phyloP scores from a whole-genome alignment of 2,888 invertebrate species.

The Lysandra coridon region DNA sequence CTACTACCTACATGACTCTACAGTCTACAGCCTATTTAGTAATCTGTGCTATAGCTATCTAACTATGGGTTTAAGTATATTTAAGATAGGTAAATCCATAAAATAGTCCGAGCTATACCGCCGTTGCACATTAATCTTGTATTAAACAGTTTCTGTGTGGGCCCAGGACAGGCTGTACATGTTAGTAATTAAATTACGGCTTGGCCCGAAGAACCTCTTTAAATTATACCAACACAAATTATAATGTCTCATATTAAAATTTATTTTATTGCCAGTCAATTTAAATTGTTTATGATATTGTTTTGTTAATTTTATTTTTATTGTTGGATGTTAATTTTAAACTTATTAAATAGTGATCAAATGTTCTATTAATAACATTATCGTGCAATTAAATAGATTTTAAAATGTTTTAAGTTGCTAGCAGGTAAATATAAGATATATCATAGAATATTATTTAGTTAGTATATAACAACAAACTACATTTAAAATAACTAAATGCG shows the following conservation, averaged over 20 bases:
- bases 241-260: slow-evolving; percentile 35
- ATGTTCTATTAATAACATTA: not conserved
- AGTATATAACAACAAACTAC: too few species aligned
- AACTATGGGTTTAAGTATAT: slow-evolving; percentile 47
- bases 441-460: too few species aligned
- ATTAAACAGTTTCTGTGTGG: slow-evolving; percentile 72
- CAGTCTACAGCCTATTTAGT: too few species aligned
- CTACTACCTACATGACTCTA: too few species aligned
- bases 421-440: too few species aligned
- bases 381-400: not conserved
- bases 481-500: too few species aligned
- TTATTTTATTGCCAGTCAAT: slow-evolving; percentile 1
- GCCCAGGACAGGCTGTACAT: slow-evolving; percentile 65
- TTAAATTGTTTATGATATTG: not conserved
- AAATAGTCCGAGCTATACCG: slow-evolving; percentile 40
- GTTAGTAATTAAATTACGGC: slow-evolving; percentile 71
- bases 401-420: too few species aligned
- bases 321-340: not conserved
- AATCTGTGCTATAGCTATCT: not conserved
- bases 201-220: slow-evolving; percentile 58
- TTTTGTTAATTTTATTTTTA: too few species aligned
- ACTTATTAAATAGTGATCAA: not conserved
- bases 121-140: slow-evolving; percentile 69
- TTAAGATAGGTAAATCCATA: slow-evolving; percentile 19
- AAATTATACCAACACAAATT: slow-evolving; percentile 58